Evolutionary conservation across 2,888 invertebrate genomes (phyloP).

Genomic region (Isoperla grammatica): DNA sequence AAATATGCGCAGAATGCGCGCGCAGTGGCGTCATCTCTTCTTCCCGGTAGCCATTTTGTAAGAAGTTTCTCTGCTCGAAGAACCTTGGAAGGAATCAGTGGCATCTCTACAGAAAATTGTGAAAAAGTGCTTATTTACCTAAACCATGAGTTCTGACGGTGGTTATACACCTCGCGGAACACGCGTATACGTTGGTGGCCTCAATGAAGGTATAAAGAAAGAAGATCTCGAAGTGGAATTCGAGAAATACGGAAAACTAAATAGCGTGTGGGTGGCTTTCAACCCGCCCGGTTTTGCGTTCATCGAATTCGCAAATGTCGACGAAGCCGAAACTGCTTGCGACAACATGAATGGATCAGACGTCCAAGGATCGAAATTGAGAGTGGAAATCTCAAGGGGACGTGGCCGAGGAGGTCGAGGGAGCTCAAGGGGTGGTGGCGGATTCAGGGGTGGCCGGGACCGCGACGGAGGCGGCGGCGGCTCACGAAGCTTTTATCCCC

Average conservation of each 20-base stretch:
- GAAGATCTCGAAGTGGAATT: conserved; percentile 88
- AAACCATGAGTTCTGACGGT: conserved; percentile 11
- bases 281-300: conserved; percentile 93
- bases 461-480: conserved; percentile 46
- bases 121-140: not conserved
- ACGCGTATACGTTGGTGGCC: conserved; percentile 85
- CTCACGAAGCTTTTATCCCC: conserved; percentile 42
- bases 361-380: conserved; percentile 77
- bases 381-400: conserved; percentile 83
- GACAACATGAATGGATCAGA: conserved; percentile 83
- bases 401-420: conserved; percentile 65
- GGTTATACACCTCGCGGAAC: conserved; percentile 49
- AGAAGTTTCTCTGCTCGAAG: not conserved
- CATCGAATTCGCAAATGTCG: conserved; percentile 83
- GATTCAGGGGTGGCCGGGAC: conserved; percentile 48
- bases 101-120: not conserved
- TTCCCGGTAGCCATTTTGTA: not conserved
- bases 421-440: conserved; percentile 54
- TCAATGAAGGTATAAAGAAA: conserved; percentile 83
- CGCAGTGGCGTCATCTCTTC: too few species aligned
- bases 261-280: conserved; percentile 89
- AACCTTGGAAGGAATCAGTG: not conserved
- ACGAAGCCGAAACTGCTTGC: conserved; percentile 86
- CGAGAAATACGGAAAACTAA: conserved; percentile 86
- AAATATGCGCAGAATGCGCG: too few species aligned